A percentile compares a stretch with the other conserved stretches of the same genome.
Evolutionary conservation across 2,797 vertebrate genomes (phyloP).

Genomic region (Alectoris magna): DNA sequence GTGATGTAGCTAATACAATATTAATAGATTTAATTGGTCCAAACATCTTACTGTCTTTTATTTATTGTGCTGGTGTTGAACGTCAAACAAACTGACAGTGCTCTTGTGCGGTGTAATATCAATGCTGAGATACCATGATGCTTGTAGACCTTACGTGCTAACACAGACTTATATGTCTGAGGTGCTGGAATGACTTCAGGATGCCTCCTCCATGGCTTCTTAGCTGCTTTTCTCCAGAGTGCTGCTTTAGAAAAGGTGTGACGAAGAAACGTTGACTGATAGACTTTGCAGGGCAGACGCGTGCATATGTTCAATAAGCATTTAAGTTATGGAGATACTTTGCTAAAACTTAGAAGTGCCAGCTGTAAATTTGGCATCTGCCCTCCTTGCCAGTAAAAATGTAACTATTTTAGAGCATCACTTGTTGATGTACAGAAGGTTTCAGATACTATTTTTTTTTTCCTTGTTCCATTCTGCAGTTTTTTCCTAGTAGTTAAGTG

Average conservation of each 20-base stretch:
- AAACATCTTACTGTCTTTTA: neutral
- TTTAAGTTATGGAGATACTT: neutral
- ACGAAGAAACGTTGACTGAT: neutral
- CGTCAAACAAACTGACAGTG: too few relatives aligned
- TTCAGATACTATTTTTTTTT: neutral
- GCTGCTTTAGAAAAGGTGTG: neutral
- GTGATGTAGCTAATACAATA: neutral
- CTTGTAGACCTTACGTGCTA: rapidly evolving
- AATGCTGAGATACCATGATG: neutral
- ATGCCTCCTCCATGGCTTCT: neutral
- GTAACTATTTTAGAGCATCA: neutral
- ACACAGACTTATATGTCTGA: neutral
- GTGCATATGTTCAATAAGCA: rapidly evolving
- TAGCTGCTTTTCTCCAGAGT: neutral
- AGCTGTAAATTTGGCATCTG: neutral
- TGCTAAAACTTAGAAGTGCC: neutral
- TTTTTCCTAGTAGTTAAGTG: neutral
- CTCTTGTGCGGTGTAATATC: neutral
- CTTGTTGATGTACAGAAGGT: neutral
- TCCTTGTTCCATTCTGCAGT: neutral
- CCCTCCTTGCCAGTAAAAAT: neutral
- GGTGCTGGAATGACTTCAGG: rapidly evolving
- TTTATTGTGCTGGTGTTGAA: neutral
- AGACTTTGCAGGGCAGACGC: neutral
- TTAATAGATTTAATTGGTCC: rapidly evolving